phyloP scores from a whole-genome alignment of 2,113 vertebrate genomes.

The Spea multiplicata region DNA sequence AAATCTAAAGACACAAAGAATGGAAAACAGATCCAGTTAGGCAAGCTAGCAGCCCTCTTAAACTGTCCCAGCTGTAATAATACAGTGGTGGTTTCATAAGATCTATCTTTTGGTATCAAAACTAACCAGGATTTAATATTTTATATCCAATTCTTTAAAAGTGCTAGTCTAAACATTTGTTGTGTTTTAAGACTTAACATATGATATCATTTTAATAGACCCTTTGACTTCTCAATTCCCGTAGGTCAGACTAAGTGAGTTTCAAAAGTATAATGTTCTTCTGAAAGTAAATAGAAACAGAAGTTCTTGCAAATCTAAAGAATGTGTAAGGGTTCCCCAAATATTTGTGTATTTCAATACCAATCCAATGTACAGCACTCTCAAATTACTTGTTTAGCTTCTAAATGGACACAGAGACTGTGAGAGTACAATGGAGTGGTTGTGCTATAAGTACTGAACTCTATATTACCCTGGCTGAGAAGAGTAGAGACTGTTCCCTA shows the following conservation, averaged over 20 bases:
- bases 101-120: background rate
- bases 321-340: background rate
- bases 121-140: background rate
- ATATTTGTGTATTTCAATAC: background rate
- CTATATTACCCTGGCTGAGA: background rate
- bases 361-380: background rate
- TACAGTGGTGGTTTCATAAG: background rate
- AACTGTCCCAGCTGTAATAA: conserved; percentile 6
- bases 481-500: background rate
- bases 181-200: background rate
- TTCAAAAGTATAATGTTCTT: background rate
- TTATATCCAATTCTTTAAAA: background rate
- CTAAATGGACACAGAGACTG: background rate
- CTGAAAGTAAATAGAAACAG: background rate
- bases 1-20: background rate
- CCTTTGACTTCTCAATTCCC: background rate
- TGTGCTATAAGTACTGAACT: background rate
- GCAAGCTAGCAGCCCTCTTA: background rate
- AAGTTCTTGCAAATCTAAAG: background rate
- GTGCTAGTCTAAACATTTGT: background rate
- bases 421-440: background rate
- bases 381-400: background rate
- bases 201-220: background rate
- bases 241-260: background rate
- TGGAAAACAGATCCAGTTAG: background rate